Percentiles rank a stretch among this genome's conserved stretches.
Evolutionary conservation across 2,888 invertebrate species (phyloP).

Genomic region (Aromia moschata): DNA sequence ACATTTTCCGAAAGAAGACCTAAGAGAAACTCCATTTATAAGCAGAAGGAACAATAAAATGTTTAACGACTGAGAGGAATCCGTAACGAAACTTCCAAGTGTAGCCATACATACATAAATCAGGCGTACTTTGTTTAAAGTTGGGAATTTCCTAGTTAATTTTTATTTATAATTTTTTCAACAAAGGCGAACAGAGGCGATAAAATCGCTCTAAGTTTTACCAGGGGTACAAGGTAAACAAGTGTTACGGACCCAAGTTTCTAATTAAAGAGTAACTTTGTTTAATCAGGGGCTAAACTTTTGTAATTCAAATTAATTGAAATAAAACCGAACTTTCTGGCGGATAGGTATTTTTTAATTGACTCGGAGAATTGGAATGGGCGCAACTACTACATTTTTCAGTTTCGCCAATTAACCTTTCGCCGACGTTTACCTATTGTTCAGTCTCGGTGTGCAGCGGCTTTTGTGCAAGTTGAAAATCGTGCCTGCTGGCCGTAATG

Average conservation of each 20-base stretch:
- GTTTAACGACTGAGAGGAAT: slow-evolving; percentile 10
- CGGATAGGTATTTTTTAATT: slow-evolving; percentile 41
- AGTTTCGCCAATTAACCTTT: slow-evolving; percentile 2
- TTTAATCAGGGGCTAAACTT: slow-evolving; percentile 50
- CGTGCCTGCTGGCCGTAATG: neutral
- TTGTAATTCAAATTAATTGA: slow-evolving; percentile 50
- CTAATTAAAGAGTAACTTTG: slow-evolving; percentile 50
- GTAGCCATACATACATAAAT: slow-evolving; percentile 18
- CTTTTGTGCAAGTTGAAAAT: slow-evolving; percentile 2
- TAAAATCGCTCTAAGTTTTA: slow-evolving; percentile 32
- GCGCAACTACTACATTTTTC: slow-evolving; percentile 17
- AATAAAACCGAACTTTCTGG: slow-evolving; percentile 40
- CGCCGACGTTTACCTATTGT: slow-evolving; percentile 1
- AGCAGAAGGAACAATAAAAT: slow-evolving; percentile 9
- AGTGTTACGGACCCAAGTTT: slow-evolving; percentile 44
- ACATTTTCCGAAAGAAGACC: neutral
- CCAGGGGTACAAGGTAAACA: slow-evolving; percentile 46
- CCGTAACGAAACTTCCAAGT: slow-evolving; percentile 4
- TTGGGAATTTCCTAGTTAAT: slow-evolving; percentile 15
- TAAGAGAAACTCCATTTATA: slow-evolving; percentile 2
- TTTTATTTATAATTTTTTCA: slow-evolving; percentile 18
- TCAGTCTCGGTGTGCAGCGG: neutral
- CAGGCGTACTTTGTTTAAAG: slow-evolving; percentile 23
- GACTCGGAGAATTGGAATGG: slow-evolving; percentile 20
- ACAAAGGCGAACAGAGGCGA: slow-evolving; percentile 30